Evolutionary conservation across 2,888 invertebrate species (phyloP), one percentile per base, ranked within the genome.

Genomic region (Danaus chrysippus): DNA sequence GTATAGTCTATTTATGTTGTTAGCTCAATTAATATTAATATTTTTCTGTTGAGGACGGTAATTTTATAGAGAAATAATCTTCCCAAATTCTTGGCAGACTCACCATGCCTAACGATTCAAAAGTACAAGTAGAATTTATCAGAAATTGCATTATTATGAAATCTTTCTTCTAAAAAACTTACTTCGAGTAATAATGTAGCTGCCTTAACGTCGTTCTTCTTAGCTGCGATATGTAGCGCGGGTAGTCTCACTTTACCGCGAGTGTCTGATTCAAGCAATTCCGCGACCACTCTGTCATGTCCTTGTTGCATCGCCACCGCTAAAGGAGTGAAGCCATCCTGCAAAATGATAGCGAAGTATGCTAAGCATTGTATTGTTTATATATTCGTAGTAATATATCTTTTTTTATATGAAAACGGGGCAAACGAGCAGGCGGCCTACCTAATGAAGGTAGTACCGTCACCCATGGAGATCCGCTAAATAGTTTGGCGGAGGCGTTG

Each of bases 231-330:
- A 86, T 99, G 99, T 60, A 99, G 92, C 1, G 99, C 99, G 1
- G 99, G 99, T 70, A 99, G 91, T 62, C 98, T 93, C 10, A 99
- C 98, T 86, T 98, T 99, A 63, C 99, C 98, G 68, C 98, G 93
- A 34, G 98, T 97, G 91, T 99, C 99, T 74, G 98, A 98, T 82
- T 99, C 99, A 59, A 99, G 91, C 1, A 99, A 92, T 17, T 99
- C 97, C 0, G 98, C 96, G 0, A 99, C 99, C 54, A 99, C 98
- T 83, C 98, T 95, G 79, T 99, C 99, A 88, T 99, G 99, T 0
- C 96, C 96, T 76, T 99, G 99, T 83, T 99, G 99, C 94, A 99
- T 96, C n/a, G 99, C 99, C 42, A 99, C 99, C 5, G 99, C 99
- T 70, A 99, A 89, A 0, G 99, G 99, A 17, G 99, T 99, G 89